Conservation (phyloP, 2,113 vertebrate genomes). For the Forbesichthys papilliferus region DNA sequence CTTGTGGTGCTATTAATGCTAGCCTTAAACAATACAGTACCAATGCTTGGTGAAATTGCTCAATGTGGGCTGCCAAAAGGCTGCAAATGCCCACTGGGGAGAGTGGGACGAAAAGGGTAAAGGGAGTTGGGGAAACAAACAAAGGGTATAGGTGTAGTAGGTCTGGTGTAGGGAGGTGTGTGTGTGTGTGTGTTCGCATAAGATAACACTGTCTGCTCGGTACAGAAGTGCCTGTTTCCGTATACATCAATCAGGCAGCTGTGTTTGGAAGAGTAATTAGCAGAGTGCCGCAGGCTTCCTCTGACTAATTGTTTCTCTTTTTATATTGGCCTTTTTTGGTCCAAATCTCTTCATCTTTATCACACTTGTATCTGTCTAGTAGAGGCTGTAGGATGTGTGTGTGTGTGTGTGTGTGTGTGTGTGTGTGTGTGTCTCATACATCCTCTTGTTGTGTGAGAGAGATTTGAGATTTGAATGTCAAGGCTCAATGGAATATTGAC, state of each 20-base stretch:
- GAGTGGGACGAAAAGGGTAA: slow-evolving; percentile 25
- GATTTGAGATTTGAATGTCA: too few relatives aligned
- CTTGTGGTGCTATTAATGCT: slow-evolving; percentile 24
- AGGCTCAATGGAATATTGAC: too few relatives aligned
- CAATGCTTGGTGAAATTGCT: slow-evolving; percentile 26
- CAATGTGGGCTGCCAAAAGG: slow-evolving; percentile 15
- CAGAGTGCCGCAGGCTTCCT: too few relatives aligned
- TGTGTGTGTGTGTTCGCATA: background rate
- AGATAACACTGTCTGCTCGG: too few relatives aligned
- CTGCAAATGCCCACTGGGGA: background rate
- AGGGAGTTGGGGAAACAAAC: slow-evolving; percentile 22
- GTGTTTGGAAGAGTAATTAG: too few relatives aligned
- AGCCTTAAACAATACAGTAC: slow-evolving; percentile 17
- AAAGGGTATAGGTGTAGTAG: slow-evolving; percentile 1
- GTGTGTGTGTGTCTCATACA: background rate
- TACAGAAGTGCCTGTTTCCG: too few relatives aligned
- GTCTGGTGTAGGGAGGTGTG: background rate
- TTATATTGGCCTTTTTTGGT: too few relatives aligned
- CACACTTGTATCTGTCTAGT: too few relatives aligned
- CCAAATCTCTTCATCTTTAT: too few relatives aligned
- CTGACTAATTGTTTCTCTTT: too few relatives aligned
- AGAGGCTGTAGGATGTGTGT: background rate
- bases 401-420: background rate
- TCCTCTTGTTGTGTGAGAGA: background rate
- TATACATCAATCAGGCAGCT: too few relatives aligned